Conservation (phyloP, 1,140 invertebrate species). For the Drosophila varians region DNA sequence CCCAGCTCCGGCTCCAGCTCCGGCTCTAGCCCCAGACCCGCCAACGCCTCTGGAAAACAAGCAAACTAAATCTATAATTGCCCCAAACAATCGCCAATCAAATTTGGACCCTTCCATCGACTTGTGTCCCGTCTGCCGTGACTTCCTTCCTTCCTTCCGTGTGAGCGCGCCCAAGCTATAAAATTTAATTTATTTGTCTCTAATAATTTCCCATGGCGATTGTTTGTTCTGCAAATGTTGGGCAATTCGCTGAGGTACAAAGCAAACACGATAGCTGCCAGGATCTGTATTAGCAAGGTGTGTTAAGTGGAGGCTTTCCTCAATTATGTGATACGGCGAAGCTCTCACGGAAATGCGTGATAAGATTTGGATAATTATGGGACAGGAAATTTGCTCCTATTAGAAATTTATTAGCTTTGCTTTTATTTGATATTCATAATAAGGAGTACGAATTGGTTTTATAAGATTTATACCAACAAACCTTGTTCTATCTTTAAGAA, state of each 20-base stretch:
- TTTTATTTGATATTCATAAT: too few species aligned
- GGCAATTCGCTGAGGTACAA: background rate
- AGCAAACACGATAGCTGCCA: slow-evolving; percentile 4
- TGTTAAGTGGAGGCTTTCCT: background rate
- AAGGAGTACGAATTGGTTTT: background rate
- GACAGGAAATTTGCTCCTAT: background rate
- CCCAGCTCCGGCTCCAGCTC: slow-evolving; percentile 24
- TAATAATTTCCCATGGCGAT: slow-evolving; percentile 82
- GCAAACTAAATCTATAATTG: slow-evolving; percentile 76
- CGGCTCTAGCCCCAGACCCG: background rate
- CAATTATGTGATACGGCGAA: background rate
- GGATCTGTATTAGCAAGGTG: background rate
- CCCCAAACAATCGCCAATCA: slow-evolving; percentile 70
- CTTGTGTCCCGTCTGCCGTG: slow-evolving; percentile 14
- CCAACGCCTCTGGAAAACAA: slow-evolving; percentile 19
- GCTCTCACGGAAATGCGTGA: background rate
- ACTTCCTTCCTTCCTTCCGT: slow-evolving; percentile 45
- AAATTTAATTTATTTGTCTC: slow-evolving; percentile 82
- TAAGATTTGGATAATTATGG: background rate
- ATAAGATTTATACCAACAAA: background rate
- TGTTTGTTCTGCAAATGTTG: slow-evolving; percentile 58
- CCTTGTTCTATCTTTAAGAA: too few species aligned
- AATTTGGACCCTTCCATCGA: slow-evolving; percentile 42
- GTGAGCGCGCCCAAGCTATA: slow-evolving; percentile 57
- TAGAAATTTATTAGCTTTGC: background rate